phyloP scores from a whole-genome alignment of 2,888 invertebrate genomes.

The Margaritifera margaritifera region DNA sequence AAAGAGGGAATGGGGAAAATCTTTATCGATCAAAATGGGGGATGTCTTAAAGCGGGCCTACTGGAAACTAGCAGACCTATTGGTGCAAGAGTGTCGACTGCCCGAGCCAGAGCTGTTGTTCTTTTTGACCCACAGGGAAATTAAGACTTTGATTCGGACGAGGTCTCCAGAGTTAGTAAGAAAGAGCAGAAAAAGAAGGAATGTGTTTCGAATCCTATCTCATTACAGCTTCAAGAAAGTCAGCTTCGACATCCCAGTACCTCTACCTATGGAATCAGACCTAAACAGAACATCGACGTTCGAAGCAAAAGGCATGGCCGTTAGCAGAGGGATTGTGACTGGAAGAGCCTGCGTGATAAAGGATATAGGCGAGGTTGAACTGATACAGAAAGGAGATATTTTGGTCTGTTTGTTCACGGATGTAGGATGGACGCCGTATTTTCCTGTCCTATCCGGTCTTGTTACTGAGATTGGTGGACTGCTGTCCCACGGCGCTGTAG shows the following conservation, averaged over 20 bases:
- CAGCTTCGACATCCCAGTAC: no score
- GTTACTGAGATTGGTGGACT: no score
- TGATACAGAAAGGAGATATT: no score
- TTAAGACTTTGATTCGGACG: background rate
- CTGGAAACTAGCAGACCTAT: conserved; percentile 5
- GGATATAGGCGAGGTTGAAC: no score
- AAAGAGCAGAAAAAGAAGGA: background rate
- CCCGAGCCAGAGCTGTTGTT: conserved; percentile 2
- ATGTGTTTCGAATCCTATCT: background rate
- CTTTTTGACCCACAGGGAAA: conserved; percentile 6
- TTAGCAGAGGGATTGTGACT: conserved; percentile 1
- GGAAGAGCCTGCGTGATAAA: conserved; percentile 7
- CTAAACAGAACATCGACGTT: background rate
- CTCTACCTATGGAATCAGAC: no score
- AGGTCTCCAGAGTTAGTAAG: background rate
- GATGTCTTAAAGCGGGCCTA: conserved; percentile 5
- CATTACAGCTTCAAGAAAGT: background rate
- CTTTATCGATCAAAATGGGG: background rate
- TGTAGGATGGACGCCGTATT: no score
- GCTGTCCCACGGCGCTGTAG: no score
- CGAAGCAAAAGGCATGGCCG: conserved; percentile 4
- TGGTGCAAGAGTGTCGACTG: conserved; percentile 3
- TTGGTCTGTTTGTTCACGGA: no score
- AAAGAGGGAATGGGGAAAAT: conserved; percentile 7
- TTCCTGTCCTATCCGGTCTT: no score